phyloP scores from a whole-genome alignment of 2,797 vertebrate species.

The Sebastes variabilis region DNA sequence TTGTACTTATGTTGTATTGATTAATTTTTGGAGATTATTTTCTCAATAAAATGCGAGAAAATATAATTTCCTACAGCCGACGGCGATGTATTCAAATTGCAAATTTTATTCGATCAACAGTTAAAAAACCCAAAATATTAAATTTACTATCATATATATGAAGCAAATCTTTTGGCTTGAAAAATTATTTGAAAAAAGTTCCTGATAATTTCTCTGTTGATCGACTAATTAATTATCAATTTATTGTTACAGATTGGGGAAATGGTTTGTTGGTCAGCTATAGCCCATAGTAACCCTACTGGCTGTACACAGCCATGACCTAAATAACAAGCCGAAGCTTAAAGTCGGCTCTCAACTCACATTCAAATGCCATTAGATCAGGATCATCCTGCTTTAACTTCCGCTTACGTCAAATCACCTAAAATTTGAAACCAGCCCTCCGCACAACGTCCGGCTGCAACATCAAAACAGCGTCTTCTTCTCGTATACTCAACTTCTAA shows the following conservation, averaged over 20 bases:
- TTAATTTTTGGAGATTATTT: background rate
- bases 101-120: background rate
- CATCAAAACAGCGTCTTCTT: background rate
- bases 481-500: background rate
- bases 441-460: background rate
- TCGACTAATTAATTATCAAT: background rate
- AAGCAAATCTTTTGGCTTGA: background rate
- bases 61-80: background rate
- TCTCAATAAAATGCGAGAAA: background rate
- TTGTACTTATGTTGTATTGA: background rate
- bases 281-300: conserved; percentile 57
- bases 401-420: conserved; percentile 55
- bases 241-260: background rate
- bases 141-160: background rate
- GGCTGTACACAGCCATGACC: conserved; percentile 65
- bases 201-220: background rate
- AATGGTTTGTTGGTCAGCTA: conserved; percentile 37
- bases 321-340: conserved; percentile 77
- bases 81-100: background rate
- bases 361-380: conserved; percentile 76
- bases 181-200: background rate
- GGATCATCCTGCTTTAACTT: conserved; percentile 77
- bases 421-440: conserved; percentile 20
- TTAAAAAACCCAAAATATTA: background rate
- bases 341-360: conserved; percentile 68